These are phyloP conservation scores for Phenganax stokvisi DNA, from an alignment of 92 coral and sea anemone species.

Conservation along the genomic window DNA sequence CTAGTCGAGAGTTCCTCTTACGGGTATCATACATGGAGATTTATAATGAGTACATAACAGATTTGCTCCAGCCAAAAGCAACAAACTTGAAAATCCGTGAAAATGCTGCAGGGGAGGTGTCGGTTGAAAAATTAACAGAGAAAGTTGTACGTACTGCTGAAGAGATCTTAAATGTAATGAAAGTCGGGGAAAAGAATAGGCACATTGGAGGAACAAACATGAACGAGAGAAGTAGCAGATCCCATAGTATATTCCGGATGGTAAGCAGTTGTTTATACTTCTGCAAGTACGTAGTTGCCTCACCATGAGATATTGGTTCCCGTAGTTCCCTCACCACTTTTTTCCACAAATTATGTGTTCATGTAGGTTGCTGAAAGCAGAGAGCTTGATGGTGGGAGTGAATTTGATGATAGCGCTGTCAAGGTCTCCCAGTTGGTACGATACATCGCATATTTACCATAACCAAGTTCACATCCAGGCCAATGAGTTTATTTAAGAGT, in stretches of 20 bases:
- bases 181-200: conserved; percentile 77
- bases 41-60: conserved; percentile 86
- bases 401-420: too few relatives aligned
- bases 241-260: conserved; percentile 83
- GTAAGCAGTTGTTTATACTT: conserved; percentile 41
- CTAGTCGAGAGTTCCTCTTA: conserved; percentile 67
- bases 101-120: conserved; percentile 46
- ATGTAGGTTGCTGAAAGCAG: too few relatives aligned
- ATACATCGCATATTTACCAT: too few relatives aligned
- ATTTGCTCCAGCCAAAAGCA: conserved; percentile 64
- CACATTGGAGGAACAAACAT: conserved; percentile 91
- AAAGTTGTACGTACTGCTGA: conserved; percentile 53
- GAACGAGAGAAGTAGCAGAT: conserved; percentile 84
- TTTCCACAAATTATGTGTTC: too few relatives aligned
- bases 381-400: too few relatives aligned
- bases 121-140: conserved; percentile 75
- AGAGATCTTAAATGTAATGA: conserved; percentile 59
- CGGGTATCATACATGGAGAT: conserved; percentile 85
- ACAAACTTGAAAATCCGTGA: conserved; percentile 80
- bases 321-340: too few relatives aligned
- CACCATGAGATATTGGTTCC: too few relatives aligned
- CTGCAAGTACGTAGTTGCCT: not conserved
- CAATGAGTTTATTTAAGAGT: too few relatives aligned
- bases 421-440: too few relatives aligned
- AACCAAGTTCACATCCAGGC: too few relatives aligned